phyloP scores from a whole-genome alignment of 2,888 invertebrate species.

The Hermaeophaga mercurialis region DNA sequence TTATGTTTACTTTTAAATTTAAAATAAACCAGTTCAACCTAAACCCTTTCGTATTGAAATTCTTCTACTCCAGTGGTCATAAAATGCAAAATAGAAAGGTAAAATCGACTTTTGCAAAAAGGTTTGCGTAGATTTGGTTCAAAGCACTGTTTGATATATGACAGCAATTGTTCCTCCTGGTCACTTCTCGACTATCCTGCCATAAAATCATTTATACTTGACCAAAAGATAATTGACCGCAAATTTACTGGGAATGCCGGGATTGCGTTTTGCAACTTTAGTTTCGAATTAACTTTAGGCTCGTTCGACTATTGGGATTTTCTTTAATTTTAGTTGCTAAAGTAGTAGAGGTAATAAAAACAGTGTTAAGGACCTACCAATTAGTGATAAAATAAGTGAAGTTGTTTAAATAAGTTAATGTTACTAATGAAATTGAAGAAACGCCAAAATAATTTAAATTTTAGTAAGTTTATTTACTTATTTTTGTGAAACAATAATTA shows the following conservation, averaged over 20 bases:
- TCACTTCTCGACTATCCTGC: slow-evolving; percentile 53
- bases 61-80: slow-evolving; percentile 4
- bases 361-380: neutral
- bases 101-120: slow-evolving; percentile 37
- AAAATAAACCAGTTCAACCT: no score
- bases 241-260: slow-evolving; percentile 57
- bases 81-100: slow-evolving; percentile 35
- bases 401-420: no score
- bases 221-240: slow-evolving; percentile 58
- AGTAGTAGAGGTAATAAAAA: neutral
- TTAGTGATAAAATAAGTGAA: no score
- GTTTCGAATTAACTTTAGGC: slow-evolving; percentile 48
- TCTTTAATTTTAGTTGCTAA: slow-evolving; percentile 10
- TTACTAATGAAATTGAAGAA: no score
- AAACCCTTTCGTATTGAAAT: neutral
- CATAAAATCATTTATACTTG: slow-evolving; percentile 58
- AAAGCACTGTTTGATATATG: slow-evolving; percentile 53
- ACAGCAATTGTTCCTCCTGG: slow-evolving; percentile 54
- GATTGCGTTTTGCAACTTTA: slow-evolving; percentile 51
- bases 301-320: slow-evolving; percentile 9
- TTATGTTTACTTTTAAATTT: no score
- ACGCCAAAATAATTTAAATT: no score
- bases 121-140: slow-evolving; percentile 46
- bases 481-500: no score
- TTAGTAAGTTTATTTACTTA: no score